phyloP scores from a whole-genome alignment of 2,113 vertebrate species.

The Tragulus kanchil region DNA sequence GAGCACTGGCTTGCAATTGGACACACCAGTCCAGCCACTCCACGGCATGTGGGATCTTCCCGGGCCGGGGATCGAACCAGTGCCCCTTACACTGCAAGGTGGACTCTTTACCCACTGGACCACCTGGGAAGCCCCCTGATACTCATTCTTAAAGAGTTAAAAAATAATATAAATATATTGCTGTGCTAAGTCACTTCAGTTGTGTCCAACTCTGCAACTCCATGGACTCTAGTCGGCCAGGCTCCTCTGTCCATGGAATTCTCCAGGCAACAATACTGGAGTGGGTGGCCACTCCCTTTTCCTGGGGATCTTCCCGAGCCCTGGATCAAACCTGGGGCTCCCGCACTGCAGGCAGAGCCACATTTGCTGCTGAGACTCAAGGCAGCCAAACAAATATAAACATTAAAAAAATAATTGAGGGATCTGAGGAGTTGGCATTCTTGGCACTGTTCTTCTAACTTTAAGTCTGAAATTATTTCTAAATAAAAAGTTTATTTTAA shows the following conservation, averaged over 20 bases:
- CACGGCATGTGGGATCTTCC: no score
- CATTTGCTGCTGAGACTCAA: background rate
- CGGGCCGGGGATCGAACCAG: no score
- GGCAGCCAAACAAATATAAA: background rate
- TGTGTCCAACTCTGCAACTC: background rate
- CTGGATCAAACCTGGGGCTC: background rate
- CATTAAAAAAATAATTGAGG: background rate
- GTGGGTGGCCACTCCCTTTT: background rate
- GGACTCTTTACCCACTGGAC: no score
- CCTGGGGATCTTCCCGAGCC: background rate
- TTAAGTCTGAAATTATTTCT: background rate
- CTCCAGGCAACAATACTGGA: background rate
- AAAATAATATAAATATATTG: no score
- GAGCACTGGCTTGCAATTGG: no score
- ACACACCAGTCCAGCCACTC: no score
- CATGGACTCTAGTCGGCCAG: fast-evolving
- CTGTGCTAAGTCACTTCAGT: background rate
- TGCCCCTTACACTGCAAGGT: no score
- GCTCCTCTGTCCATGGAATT: background rate
- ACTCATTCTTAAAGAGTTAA: no score
- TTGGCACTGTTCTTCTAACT: background rate
- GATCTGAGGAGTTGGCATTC: background rate
- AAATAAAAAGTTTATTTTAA: background rate
- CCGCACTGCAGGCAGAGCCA: background rate
- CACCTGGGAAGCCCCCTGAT: no score